Conservation (phyloP, 2,797 vertebrate species). For the Parotocinclus haroldoi region DNA sequence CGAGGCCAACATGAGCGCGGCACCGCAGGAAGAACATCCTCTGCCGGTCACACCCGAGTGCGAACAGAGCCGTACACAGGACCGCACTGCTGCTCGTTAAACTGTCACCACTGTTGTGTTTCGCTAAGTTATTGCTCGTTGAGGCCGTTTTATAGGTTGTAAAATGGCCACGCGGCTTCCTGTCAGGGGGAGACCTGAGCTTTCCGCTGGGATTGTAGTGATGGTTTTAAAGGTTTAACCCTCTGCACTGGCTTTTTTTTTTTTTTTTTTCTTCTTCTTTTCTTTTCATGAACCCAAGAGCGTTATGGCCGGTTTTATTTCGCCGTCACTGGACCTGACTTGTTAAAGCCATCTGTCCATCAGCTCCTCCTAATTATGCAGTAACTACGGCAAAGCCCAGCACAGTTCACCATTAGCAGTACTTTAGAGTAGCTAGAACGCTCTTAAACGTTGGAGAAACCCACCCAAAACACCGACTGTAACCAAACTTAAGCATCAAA, state of each 20-base stretch:
- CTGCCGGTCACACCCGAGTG: constrained; percentile 33
- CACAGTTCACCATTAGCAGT: too few species aligned
- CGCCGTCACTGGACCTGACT: too few species aligned
- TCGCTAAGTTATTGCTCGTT: constrained; percentile 41
- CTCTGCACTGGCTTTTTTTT: background rate
- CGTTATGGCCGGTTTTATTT: too few species aligned
- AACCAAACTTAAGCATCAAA: too few species aligned
- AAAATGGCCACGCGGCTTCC: constrained; percentile 29
- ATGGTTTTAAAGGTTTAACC: background rate
- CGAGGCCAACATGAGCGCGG: background rate
- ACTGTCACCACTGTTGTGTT: constrained; percentile 41
- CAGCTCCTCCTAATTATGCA: too few species aligned
- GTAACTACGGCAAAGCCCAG: too few species aligned
- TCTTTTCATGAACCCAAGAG: too few species aligned
- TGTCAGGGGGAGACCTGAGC: constrained; percentile 20
- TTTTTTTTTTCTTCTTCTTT: too few species aligned
- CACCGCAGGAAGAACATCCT: constrained; percentile 12
- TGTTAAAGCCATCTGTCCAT: too few species aligned
- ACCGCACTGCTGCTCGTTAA: constrained; percentile 25
- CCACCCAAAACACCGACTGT: too few species aligned
- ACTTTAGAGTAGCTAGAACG: too few species aligned
- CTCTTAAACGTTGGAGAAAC: too few species aligned
- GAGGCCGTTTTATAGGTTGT: constrained; percentile 40
- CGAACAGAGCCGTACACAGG: constrained; percentile 39
- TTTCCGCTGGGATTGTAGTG: background rate